These are phyloP conservation scores for Manacus vitellinus DNA, from an alignment of 2,113 vertebrate genomes.

Conservation along the genomic window DNA sequence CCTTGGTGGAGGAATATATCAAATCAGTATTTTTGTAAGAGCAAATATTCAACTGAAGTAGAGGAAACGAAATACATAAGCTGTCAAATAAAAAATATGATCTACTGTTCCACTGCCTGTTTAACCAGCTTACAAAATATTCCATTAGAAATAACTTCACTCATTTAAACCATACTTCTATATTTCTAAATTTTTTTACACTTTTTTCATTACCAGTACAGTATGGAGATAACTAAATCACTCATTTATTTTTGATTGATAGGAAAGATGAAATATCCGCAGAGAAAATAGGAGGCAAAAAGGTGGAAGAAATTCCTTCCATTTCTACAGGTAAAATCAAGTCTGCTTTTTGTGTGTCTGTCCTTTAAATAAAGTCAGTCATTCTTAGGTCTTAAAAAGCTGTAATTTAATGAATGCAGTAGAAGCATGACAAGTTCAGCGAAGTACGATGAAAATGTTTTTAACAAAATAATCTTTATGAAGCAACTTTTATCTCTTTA, in stretches of 20 bases:
- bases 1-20: background rate
- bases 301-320: background rate
- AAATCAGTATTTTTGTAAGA: background rate
- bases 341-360: background rate
- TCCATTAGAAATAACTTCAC: background rate
- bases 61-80: background rate
- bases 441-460: background rate
- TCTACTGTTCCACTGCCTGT: background rate
- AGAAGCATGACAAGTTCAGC: background rate
- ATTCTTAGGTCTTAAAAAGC: background rate
- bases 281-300: slow-evolving; percentile 50
- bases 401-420: background rate
- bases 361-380: background rate
- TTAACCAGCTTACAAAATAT: background rate
- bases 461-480: background rate
- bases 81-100: background rate
- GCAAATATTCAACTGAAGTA: background rate
- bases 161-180: background rate
- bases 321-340: slow-evolving; percentile 66
- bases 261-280: slow-evolving; percentile 70
- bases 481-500: background rate
- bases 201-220: background rate
- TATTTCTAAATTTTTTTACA: background rate
- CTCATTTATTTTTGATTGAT: slow-evolving; percentile 32
- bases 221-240: background rate